Base-by-base conservation (phyloP, 2,113 vertebrate genomes). In the Tyrannus savana region DNA sequence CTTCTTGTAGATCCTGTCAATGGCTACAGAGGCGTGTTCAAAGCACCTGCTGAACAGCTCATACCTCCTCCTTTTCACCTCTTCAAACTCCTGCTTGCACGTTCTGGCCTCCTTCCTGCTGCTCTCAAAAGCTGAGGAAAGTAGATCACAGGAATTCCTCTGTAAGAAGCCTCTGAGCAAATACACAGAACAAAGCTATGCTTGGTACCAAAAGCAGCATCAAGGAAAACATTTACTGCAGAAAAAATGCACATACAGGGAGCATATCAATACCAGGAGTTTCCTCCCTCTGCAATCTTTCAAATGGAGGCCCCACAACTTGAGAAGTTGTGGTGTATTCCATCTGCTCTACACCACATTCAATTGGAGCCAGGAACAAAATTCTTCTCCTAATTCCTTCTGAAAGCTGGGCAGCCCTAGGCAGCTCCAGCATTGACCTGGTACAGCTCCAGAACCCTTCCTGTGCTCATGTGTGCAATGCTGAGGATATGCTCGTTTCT, bases 1-100 rank as follows among this genome's bases (percentile, higher is more conserved):
- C 84, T 97, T 97, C 97, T 99, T 99, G 98, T 99, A 99, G 97
- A 99, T 99, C 64, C 98, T 97, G 95, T 99, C 99, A 55, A 99
- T 99, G 27, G 98, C 97, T 37, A 98, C 1, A 2, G 97, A 98
- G 79, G 99, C 96, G 2, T 99, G 99, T 84, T 99, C 99, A 84
- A 99, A 99, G 92, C 99, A 99, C 68, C 73, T 95, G 95, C 56
- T 99, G 89, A 99, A 99, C 53, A 97, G 98, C 7, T 98, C 97
- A 0, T 97, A 98, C 92, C 99, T 98, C 93, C n/a, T 98, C 35
- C 95, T 97, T 89, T 99, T 99, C 93, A 99, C 98, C 58, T 98
- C 97, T 89, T 99, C 98, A 95, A 99, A 99, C 87, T 99, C 98
- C 89, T 98, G 98, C 84, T 97, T 98, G 89, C 98, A 96, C 33